Evolutionary conservation across 2,113 vertebrate genomes (phyloP).

Genomic region (Arothron firmamentum): DNA sequence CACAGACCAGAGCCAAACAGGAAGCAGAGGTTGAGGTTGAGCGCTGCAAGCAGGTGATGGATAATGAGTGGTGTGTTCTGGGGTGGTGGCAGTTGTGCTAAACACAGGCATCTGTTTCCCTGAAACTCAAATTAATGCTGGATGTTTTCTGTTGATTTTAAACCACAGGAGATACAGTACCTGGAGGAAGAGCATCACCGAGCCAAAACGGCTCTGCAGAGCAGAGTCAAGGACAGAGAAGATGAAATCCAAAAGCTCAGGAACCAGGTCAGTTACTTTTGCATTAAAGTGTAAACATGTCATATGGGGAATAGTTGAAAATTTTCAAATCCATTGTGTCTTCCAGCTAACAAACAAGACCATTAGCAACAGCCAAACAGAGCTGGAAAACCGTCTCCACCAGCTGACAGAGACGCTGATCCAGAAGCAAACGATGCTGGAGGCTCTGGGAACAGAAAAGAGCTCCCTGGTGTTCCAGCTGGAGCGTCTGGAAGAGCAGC

Average conservation of each 20-base stretch:
- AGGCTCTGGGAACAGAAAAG: conserved; percentile 94
- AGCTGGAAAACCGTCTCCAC: conserved; percentile 92
- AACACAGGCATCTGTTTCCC: not conserved
- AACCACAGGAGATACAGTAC: conserved; percentile 85
- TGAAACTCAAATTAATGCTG: not conserved
- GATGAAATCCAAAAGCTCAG: conserved; percentile 98
- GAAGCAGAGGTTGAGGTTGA: conserved; percentile 89
- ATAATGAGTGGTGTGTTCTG: not conserved
- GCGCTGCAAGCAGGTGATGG: conserved; percentile 85
- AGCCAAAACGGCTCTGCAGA: conserved; percentile 86
- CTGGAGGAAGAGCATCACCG: conserved; percentile 88
- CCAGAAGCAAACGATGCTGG: conserved; percentile 99
- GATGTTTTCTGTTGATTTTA: not conserved
- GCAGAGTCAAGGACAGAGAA: conserved; percentile 91
- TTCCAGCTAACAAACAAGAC: conserved; percentile 92
- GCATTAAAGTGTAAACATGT: too few relatives aligned
- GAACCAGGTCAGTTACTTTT: conserved; percentile 79
- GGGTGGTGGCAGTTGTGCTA: not conserved
- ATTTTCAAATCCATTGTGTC: not conserved
- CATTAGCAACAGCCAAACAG: conserved; percentile 87
- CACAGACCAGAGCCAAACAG: conserved; percentile 80
- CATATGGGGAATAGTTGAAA: not conserved
- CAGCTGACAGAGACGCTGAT: conserved; percentile 97
- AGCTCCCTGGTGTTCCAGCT: conserved; percentile 92
- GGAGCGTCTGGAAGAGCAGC: conserved; percentile 89